These are phyloP conservation scores for Drosophila engyochracea DNA, from an alignment of 2,888 invertebrate genomes.

Conservation along the genomic window DNA sequence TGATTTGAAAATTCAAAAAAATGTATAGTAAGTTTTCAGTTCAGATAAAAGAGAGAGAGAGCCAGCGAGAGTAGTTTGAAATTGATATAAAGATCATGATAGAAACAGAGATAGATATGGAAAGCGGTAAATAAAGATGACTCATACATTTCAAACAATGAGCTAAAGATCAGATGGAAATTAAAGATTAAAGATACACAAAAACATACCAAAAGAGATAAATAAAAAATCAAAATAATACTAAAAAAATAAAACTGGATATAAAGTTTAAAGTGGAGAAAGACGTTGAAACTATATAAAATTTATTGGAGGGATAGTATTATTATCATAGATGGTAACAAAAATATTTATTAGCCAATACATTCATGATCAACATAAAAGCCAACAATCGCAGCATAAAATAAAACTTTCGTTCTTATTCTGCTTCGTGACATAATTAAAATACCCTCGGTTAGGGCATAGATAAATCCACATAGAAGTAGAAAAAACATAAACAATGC, in stretches of 20 bases:
- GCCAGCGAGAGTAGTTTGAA: neutral
- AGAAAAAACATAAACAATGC: slow-evolving; percentile 43
- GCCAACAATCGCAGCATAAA: neutral
- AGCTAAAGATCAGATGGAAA: neutral
- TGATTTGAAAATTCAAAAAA: neutral
- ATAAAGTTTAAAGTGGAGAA: neutral
- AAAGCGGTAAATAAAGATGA: neutral
- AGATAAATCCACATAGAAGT: slow-evolving; percentile 21
- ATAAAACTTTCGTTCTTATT: neutral
- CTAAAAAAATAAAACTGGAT: neutral
- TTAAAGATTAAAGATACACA: neutral
- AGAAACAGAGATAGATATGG: neutral
- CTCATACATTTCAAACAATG: neutral
- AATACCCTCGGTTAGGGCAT: slow-evolving; percentile 18
- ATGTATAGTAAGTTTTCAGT: neutral
- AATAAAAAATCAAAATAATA: neutral
- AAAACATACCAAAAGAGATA: neutral
- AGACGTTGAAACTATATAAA: neutral
- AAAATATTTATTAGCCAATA: neutral
- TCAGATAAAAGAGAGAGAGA: neutral
- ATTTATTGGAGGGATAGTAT: neutral
- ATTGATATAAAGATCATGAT: neutral
- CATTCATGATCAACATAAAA: neutral
- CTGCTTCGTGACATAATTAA: neutral
- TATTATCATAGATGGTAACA: neutral